Evolutionary conservation across 1,140 invertebrate genomes (phyloP), one percentile per base, ranked within the genome.

Genomic region (Neoseiulus cucumeris): DNA sequence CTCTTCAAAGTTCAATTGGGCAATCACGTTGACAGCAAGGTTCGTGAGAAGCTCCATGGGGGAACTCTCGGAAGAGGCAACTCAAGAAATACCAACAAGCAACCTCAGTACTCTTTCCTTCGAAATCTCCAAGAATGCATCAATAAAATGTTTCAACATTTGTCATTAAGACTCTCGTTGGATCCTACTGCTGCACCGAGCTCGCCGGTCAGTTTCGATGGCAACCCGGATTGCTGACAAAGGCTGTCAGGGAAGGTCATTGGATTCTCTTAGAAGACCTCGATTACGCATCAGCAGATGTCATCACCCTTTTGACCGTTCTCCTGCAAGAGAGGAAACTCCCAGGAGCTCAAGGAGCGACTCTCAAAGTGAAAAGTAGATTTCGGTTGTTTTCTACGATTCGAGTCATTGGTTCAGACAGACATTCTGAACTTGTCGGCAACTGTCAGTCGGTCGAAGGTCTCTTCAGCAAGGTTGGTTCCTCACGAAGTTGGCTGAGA

Each of bases 261-360:
- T 95, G 96, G 91, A 76, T 99, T 45, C 76, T 98, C 0, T 74
- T 99, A 42, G 95, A 99, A 81, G 95, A 98, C 75, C 84, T 99
- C 66, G 93, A 98, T 73, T 84, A 83, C 70, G 92, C 91, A 12
- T 86, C 87, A 7, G 82, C 88, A 72, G 96, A 99, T 77, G 88
- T 98, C 0, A 83, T 89, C 0, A 87, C 91, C 1, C 82, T 93
- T 29, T 72, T 99, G 5, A 82, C 86, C 66, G 85, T 86, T 39
- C 78, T 99, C 1, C 75, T 96, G 25, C 89, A 98, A 78, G 84
- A 85, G 65, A 81, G 84, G 66, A 82, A 81, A n/a, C 77, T 95
- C 0, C 65, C 68, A 33, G 51, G 51, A 59, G 51, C 12, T 5
- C 33, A 14, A 12, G 22, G 14, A 20, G 17, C 22, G 51, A 33